Evolutionary conservation across 2,888 invertebrate species (phyloP).

Genomic region (Leucophenga maculata): DNA sequence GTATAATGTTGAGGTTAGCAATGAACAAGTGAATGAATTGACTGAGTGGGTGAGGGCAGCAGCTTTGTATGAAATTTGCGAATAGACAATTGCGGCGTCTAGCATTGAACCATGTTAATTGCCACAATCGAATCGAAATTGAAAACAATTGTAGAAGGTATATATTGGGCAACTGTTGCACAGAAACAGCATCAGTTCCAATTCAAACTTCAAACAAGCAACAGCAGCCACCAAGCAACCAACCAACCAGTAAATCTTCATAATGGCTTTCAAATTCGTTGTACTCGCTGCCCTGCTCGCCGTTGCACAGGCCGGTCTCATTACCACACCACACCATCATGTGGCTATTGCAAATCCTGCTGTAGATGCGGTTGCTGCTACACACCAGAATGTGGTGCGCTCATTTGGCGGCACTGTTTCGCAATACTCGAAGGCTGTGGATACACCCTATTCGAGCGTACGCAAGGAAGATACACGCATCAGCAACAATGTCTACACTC

Average conservation of each 20-base stretch:
- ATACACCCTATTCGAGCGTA: slow-evolving; percentile 76
- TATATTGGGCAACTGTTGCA: slow-evolving; percentile 43
- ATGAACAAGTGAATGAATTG: too few species aligned
- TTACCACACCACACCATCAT: slow-evolving; percentile 62
- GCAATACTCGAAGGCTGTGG: slow-evolving; percentile 75
- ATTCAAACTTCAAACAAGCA: slow-evolving; percentile 32
- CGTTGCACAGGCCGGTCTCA: slow-evolving; percentile 76
- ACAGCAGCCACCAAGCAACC: too few species aligned
- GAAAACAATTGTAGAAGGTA: slow-evolving; percentile 26
- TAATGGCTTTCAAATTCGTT: slow-evolving; percentile 73
- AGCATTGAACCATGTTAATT: neutral
- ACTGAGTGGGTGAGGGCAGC: too few species aligned
- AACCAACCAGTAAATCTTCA: slow-evolving; percentile 30
- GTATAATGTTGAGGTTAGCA: too few species aligned
- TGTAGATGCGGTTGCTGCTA: slow-evolving; percentile 69
- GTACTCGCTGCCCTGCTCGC: slow-evolving; percentile 76
- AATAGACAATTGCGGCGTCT: neutral
- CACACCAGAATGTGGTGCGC: slow-evolving; percentile 75
- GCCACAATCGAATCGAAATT: neutral
- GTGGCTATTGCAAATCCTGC: slow-evolving; percentile 46
- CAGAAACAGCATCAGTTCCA: slow-evolving; percentile 52
- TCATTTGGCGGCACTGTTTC: slow-evolving; percentile 75
- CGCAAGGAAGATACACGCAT: slow-evolving; percentile 76
- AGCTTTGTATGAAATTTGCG: too few species aligned
- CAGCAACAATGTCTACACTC: slow-evolving; percentile 75